phyloP scores from a whole-genome alignment of 2,113 vertebrate species.

The Sebastes fasciatus region DNA sequence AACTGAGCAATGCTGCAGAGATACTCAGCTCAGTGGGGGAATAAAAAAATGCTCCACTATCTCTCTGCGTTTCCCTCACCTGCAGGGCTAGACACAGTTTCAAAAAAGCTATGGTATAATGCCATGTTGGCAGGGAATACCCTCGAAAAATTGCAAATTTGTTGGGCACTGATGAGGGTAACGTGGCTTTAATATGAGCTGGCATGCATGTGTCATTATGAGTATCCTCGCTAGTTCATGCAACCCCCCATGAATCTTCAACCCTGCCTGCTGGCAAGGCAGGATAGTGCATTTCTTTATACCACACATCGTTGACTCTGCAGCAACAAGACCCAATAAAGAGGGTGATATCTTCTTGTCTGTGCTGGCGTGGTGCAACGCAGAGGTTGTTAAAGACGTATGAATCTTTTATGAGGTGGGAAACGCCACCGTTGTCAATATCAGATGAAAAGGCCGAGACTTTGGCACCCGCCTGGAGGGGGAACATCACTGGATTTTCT shows the following conservation, averaged over 20 bases:
- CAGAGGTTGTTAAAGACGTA: conserved; percentile 74
- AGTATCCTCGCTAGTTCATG: conserved; percentile 17
- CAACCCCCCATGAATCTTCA: conserved; percentile 20
- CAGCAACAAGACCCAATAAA: conserved; percentile 77
- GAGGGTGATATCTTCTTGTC: conserved; percentile 64
- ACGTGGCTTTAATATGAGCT: conserved; percentile 9
- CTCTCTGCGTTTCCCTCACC: conserved; percentile 31
- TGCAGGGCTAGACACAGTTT: conserved; percentile 33
- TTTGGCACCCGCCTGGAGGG: conserved; percentile 11
- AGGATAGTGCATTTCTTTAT: conserved; percentile 65
- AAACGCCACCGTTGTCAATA: conserved; percentile 65
- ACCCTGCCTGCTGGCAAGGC: conserved; percentile 34
- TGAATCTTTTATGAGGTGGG: conserved; percentile 82
- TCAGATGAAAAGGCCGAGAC: conserved; percentile 54
- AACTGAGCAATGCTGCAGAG: conserved; percentile 46
- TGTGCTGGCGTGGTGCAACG: conserved; percentile 55
- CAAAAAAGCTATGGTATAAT: neutral
- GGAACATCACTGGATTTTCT: conserved; percentile 32
- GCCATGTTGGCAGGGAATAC: neutral
- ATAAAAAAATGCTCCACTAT: conserved; percentile 38
- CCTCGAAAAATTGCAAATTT: neutral
- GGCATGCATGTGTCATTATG: conserved; percentile 6
- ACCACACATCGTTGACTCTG: conserved; percentile 74
- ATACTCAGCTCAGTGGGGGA: conserved; percentile 28
- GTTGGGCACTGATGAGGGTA: neutral